A percentile compares a stretch with the other conserved stretches of the same genome.
Evolutionary conservation across 2,113 vertebrate genomes (phyloP).

Genomic region (Lampris incognitus): DNA sequence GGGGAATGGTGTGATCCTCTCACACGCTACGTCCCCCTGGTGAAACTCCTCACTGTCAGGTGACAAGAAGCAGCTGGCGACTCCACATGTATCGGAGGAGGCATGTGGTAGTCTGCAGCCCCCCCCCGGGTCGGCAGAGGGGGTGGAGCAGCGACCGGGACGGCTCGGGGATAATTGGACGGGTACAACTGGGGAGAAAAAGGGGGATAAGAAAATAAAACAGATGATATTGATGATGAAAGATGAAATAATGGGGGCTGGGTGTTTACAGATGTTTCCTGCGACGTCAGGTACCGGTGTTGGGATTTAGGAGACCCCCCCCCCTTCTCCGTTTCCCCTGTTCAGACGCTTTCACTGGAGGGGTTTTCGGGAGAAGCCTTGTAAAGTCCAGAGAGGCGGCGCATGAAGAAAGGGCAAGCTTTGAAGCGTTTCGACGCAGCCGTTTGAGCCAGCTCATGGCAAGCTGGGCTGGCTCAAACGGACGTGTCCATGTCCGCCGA

Average conservation of each 20-base stretch:
- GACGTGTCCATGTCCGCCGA: constrained; percentile 26
- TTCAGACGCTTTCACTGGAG: constrained; percentile 12
- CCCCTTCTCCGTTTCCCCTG: constrained; percentile 2
- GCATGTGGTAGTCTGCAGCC: too few relatives aligned
- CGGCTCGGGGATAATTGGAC: too few relatives aligned
- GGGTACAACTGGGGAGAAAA: too few relatives aligned
- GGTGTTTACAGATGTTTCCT: constrained; percentile 1
- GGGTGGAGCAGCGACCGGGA: too few relatives aligned
- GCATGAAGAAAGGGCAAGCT: neutral
- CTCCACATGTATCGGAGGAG: too few relatives aligned
- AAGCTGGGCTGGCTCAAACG: constrained; percentile 31
- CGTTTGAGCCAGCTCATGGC: constrained; percentile 21
- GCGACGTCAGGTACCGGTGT: neutral
- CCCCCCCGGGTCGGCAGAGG: too few relatives aligned
- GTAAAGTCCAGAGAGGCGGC: constrained; percentile 11
- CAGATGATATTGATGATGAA: neutral
- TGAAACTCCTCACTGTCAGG: too few relatives aligned
- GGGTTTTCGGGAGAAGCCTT: constrained; percentile 17
- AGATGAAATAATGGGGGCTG: neutral
- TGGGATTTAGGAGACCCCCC: neutral
- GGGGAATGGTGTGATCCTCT: too few relatives aligned
- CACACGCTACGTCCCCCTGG: too few relatives aligned
- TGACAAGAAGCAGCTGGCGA: too few relatives aligned
- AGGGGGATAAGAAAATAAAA: too few relatives aligned
- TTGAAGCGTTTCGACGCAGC: neutral